Conservation (phyloP, 1,140 invertebrate species). For the Neodiprion fabricii region DNA sequence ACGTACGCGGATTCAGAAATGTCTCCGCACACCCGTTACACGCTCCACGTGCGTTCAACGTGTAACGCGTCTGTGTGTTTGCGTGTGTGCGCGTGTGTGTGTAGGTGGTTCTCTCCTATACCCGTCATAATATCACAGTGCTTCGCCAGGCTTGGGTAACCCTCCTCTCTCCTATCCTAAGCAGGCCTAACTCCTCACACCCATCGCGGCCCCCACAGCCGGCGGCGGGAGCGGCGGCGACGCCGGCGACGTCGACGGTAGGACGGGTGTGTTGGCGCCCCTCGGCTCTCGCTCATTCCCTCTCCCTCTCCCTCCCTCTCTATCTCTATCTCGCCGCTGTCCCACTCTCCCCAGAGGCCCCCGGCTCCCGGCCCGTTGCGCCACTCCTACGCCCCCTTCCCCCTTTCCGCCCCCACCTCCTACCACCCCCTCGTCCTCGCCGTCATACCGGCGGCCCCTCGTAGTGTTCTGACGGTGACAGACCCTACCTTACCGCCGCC, state of each 20-base stretch:
- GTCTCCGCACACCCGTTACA: too few species aligned
- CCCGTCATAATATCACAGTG: background rate
- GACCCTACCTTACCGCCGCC: conserved; percentile 53
- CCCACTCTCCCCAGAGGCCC: conserved; percentile 19
- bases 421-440: conserved; percentile 28
- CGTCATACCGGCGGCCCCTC: conserved; percentile 40
- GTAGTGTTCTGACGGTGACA: conserved; percentile 56
- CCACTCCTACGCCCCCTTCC: conserved; percentile 25
- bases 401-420: conserved; percentile 25
- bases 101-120: background rate
- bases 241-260: conserved; percentile 10
- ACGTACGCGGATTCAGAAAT: background rate
- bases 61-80: too few species aligned
- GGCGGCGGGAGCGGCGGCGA: conserved; percentile 26
- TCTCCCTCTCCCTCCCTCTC: conserved; percentile 14
- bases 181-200: conserved; percentile 39
- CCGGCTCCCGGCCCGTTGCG: conserved; percentile 28
- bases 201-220: conserved; percentile 50
- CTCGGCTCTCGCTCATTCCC: conserved; percentile 11
- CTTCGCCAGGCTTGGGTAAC: background rate
- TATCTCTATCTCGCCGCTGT: conserved; percentile 16
- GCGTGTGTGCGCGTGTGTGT: background rate
- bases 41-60: too few species aligned
- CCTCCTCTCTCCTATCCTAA: conserved; percentile 35
- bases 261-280: conserved; percentile 21